Percentiles rank a stretch among this genome's conserved stretches.
phyloP scores from a whole-genome alignment of 1,140 invertebrate genomes.

The Acyrthosiphon pisum region DNA sequence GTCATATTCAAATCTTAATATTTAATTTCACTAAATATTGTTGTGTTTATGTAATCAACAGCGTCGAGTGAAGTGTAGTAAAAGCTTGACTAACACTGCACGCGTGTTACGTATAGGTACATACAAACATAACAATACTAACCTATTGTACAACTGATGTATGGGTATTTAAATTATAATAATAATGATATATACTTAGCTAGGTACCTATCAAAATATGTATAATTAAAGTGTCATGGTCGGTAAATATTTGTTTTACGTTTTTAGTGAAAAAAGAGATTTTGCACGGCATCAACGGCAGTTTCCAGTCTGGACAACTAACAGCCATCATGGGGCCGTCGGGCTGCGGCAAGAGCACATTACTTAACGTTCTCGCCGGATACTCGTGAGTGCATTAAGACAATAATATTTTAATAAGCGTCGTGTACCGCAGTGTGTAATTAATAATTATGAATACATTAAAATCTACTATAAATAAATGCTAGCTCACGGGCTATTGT shows the following conservation, averaged over 20 bases:
- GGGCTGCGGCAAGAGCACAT: constrained; percentile 90
- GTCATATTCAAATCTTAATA: background rate
- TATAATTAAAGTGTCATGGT: background rate
- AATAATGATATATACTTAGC: background rate
- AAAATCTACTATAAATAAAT: background rate
- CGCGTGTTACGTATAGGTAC: background rate
- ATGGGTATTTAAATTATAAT: background rate
- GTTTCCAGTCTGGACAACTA: constrained; percentile 70
- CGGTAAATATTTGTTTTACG: constrained; percentile 47
- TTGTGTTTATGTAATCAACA: background rate
- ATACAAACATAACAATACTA: background rate
- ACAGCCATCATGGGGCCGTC: constrained; percentile 83
- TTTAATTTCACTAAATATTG: background rate
- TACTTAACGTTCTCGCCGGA: constrained; percentile 82
- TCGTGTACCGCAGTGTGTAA: background rate
- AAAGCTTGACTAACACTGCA: background rate
- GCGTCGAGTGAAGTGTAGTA: background rate
- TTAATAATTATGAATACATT: background rate
- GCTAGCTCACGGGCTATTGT: background rate
- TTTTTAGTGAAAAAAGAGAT: constrained; percentile 66
- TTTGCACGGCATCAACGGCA: constrained; percentile 67
- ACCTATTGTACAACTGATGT: background rate
- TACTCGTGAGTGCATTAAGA: constrained; percentile 66
- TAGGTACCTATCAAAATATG: background rate
- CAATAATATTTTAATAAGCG: background rate